Base-by-base conservation (phyloP, 2,888 invertebrate species). In the Heliconius cydno region DNA sequence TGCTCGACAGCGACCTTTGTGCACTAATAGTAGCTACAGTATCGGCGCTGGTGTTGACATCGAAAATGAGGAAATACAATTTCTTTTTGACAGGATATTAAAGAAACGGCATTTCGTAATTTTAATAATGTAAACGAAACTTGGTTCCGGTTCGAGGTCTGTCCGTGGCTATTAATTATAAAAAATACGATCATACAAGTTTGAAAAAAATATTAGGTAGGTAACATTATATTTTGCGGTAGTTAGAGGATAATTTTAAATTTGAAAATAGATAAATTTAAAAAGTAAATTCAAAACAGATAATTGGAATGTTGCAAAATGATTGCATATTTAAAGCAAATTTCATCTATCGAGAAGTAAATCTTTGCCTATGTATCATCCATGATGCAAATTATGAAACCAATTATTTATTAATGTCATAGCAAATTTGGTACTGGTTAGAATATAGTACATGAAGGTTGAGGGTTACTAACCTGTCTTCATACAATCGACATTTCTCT, bases 1-100 rank as follows among this genome's bases (percentile, higher is more conserved):
- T 87, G 82, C 83, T 82, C 88, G 93, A 93, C 94, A 92, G 90
- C 89, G 86, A 91, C 90, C 93, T 94, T 94, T 94, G 92, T 94
- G 88, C 87, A 89, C 88, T 92, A 92, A 93, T 92, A 91, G 89
- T 89, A 91, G 87, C 87, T 84, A 86, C 84, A 85, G 86, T 88
- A 87, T 87, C 88, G 89, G 87, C 86, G 86, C 90, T 91, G 92
- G 88, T 88, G 81, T 63, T 82, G 86, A 87, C 92, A 90, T 89
- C 86, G 86, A 87, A 88, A 89, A 87, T 87, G 87, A 88, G 86
- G 86, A 89, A 90, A 90, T 88, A 90, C 89, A 92, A 92, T 92
- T 92, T 92, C 91, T 91, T 92, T 92, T 90, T 91, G 91, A 90
- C 89, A 86, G 86, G 84, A 90, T 87, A 89, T 91, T 75, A 75